Conservation (phyloP, 2,797 vertebrate genomes). For the Falco cherrug region DNA sequence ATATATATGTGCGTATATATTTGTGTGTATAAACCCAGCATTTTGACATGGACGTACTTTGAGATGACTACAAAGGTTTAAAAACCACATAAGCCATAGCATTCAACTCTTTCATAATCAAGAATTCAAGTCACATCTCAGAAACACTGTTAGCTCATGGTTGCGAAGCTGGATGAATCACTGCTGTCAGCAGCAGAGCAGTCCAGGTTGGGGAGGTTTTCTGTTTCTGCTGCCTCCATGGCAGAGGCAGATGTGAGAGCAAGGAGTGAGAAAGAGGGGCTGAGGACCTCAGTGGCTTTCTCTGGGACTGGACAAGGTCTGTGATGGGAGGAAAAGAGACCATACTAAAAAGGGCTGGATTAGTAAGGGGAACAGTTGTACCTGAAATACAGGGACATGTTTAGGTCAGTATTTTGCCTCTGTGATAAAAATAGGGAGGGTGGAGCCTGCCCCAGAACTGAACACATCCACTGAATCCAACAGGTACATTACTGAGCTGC, state of each 20-base stretch:
- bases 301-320: neutral
- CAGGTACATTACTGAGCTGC: neutral
- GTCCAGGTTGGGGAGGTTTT: neutral
- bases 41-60: neutral
- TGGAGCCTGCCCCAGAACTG: neutral
- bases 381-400: neutral
- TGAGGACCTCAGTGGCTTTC: neutral
- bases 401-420: neutral
- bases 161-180: neutral
- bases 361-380: neutral
- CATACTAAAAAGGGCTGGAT: neutral
- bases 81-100: neutral
- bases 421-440: neutral
- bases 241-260: neutral
- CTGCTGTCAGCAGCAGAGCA: neutral
- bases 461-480: neutral
- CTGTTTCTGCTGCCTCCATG: neutral
- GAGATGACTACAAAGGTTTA: neutral
- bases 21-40: neutral
- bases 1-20: fast-evolving
- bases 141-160: neutral
- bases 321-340: neutral
- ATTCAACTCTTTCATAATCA: neutral
- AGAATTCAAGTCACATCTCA: neutral
- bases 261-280: neutral